These are phyloP conservation scores for Chorisops tibialis DNA, from an alignment of 2,888 invertebrate species.

Conservation along the genomic window DNA sequence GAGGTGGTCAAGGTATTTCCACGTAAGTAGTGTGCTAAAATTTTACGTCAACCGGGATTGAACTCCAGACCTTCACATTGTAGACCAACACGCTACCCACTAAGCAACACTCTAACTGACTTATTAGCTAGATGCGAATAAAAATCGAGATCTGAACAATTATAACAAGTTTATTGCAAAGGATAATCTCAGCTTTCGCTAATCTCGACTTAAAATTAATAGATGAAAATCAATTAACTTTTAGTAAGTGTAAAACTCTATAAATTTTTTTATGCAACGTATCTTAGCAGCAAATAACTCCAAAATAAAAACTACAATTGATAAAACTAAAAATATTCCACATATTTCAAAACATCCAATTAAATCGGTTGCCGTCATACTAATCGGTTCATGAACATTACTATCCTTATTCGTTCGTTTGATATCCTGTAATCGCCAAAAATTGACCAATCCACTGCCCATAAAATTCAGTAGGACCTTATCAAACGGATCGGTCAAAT, in stretches of 20 bases:
- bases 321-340: background rate
- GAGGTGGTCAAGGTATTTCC: too few relatives aligned
- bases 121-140: too few relatives aligned
- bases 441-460: conserved; percentile 12
- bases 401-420: background rate
- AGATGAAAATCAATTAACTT: too few relatives aligned
- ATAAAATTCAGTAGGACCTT: conserved; percentile 7
- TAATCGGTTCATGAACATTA: background rate
- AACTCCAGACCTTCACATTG: too few relatives aligned
- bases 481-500: conserved; percentile 16
- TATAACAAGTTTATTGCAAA: too few relatives aligned
- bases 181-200: too few relatives aligned
- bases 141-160: too few relatives aligned
- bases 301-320: conserved; percentile 3
- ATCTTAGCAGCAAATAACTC: background rate
- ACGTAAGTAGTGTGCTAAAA: too few relatives aligned
- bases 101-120: too few relatives aligned
- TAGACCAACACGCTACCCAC: too few relatives aligned
- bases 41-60: too few relatives aligned
- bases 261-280: background rate
- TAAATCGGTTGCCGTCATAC: background rate
- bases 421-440: background rate
- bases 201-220: too few relatives aligned
- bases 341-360: background rate
- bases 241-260: conserved; percentile 11